Evolutionary conservation across 2,113 vertebrate genomes (phyloP).

Genomic region (Sinocyclocheilus anophthalmus): DNA sequence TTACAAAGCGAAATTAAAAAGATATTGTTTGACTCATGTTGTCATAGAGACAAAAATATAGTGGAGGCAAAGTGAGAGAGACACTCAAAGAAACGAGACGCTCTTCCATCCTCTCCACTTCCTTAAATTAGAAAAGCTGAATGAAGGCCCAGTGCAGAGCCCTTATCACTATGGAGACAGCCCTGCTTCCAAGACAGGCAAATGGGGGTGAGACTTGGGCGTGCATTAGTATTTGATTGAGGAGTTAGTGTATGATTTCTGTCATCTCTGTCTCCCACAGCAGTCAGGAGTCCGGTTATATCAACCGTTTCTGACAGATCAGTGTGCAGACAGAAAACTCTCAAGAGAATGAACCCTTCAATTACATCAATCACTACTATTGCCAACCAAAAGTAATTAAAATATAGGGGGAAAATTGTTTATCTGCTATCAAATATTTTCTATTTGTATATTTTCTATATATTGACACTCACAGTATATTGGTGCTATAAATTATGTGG

Average conservation of each 20-base stretch:
- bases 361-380: neutral
- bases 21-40: conserved; percentile 1
- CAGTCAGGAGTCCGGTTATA: neutral
- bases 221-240: conserved; percentile 3
- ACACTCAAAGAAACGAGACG: neutral
- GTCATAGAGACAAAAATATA: conserved; percentile 8
- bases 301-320: neutral
- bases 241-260: neutral
- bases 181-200: too few species aligned
- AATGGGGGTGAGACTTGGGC: neutral
- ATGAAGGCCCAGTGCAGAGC: neutral
- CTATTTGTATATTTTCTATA: neutral
- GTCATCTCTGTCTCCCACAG: neutral
- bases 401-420: neutral
- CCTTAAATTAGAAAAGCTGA: conserved; percentile 11
- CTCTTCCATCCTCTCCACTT: conserved; percentile 3
- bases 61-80: conserved; percentile 3
- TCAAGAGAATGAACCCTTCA: neutral
- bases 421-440: neutral
- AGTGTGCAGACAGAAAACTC: neutral
- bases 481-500: neutral
- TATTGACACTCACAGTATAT: neutral
- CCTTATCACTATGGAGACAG: conserved; percentile 37
- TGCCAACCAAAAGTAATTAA: neutral
- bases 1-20: neutral